Conservation (phyloP, 2,888 invertebrate species). For the Argynnis bischoffii region DNA sequence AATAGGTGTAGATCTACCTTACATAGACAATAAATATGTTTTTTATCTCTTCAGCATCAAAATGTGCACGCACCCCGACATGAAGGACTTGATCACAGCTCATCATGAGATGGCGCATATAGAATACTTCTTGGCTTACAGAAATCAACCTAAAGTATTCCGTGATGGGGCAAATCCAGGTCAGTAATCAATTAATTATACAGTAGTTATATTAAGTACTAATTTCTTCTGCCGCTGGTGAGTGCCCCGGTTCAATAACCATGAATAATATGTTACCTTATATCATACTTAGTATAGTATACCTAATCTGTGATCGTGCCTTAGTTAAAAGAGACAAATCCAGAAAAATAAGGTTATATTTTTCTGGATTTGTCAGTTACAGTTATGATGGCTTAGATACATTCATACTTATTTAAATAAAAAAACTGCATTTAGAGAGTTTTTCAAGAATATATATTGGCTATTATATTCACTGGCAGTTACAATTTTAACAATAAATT, state of each 20-base stretch:
- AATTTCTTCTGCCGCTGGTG: too few relatives aligned
- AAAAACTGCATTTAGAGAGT: background rate
- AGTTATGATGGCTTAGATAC: too few relatives aligned
- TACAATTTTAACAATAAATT: conserved; percentile 12
- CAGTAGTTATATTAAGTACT: too few relatives aligned
- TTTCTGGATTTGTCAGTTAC: too few relatives aligned
- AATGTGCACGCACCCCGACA: conserved; percentile 92
- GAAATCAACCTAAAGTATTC: conserved; percentile 91
- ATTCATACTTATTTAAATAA: background rate
- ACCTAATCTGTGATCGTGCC: too few relatives aligned
- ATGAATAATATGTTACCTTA: too few relatives aligned
- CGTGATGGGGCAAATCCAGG: conserved; percentile 97
- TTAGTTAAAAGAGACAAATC: too few relatives aligned
- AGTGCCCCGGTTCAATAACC: too few relatives aligned
- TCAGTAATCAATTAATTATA: conserved; percentile 51
- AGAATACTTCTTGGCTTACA: conserved; percentile 93
- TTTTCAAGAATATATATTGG: conserved; percentile 13
- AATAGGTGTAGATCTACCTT: too few relatives aligned
- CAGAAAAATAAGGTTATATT: too few relatives aligned
- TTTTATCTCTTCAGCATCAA: conserved; percentile 85
- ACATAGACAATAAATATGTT: background rate
- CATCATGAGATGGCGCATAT: conserved; percentile 97
- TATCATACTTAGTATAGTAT: too few relatives aligned
- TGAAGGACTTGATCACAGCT: conserved; percentile 92
- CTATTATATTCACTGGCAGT: conserved; percentile 7